Conservation (phyloP, 2,888 invertebrate genomes). For the Lucinisca nassula region DNA sequence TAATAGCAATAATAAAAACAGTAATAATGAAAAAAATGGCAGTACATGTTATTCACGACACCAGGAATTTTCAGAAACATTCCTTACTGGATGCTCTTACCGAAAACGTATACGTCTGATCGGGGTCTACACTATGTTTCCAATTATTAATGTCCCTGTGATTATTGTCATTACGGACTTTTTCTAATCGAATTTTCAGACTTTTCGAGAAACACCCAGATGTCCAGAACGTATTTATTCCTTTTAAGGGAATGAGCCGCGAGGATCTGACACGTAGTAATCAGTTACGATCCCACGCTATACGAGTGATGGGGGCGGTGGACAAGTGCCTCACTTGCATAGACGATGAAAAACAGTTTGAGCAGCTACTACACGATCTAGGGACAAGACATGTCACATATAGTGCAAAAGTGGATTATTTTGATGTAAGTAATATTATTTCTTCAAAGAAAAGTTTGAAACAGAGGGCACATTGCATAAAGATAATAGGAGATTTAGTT, state of each 20-base stretch:
- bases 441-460: background rate
- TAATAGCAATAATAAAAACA: no score
- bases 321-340: conserved; percentile 89
- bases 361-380: conserved; percentile 88
- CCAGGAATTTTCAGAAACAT: no score
- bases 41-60: no score
- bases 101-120: no score
- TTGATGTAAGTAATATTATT: conserved; percentile 88
- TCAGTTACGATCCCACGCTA: conserved; percentile 89
- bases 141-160: no score
- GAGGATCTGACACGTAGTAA: conserved; percentile 89
- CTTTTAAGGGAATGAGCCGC: conserved; percentile 88
- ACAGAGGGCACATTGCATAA: background rate
- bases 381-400: conserved; percentile 89
- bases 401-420: conserved; percentile 89
- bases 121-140: no score
- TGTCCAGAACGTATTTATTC: conserved; percentile 89
- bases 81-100: no score
- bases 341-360: conserved; percentile 89
- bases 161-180: no score
- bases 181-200: conserved; percentile 81
- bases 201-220: conserved; percentile 90
- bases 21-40: no score
- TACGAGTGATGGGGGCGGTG: conserved; percentile 90
- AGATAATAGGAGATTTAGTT: background rate